Percentiles rank a stretch among this genome's conserved stretches.
These are phyloP conservation scores for Aquatica leii DNA, from an alignment of 2,888 invertebrate species.

Conservation along the genomic window DNA sequence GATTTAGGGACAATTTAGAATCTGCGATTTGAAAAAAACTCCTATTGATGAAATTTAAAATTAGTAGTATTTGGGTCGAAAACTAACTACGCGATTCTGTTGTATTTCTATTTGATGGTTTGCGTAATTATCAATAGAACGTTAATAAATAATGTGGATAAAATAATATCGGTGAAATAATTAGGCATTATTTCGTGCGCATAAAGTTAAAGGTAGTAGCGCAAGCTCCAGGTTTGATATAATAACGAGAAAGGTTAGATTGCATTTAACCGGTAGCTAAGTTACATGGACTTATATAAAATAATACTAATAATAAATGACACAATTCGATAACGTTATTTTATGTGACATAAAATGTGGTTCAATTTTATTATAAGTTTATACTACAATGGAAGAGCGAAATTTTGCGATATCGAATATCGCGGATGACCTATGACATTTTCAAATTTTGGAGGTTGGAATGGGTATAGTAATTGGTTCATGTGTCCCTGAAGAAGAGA, in stretches of 20 bases:
- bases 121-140: conserved; percentile 1
- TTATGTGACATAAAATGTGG: conserved; percentile 1
- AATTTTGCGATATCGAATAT: conserved; percentile 14
- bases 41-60: too few relatives aligned
- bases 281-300: conserved; percentile 3
- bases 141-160: conserved; percentile 11
- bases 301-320: neutral
- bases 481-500: conserved; percentile 74
- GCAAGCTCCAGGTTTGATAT: conserved; percentile 25
- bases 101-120: too few relatives aligned
- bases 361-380: neutral
- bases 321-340: neutral
- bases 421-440: conserved; percentile 55
- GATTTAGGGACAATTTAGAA: too few relatives aligned
- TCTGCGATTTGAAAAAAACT: too few relatives aligned
- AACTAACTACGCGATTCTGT: too few relatives aligned
- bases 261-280: conserved; percentile 23
- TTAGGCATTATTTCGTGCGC: conserved; percentile 26
- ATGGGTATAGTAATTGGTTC: conserved; percentile 80
- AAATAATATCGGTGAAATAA: conserved; percentile 25
- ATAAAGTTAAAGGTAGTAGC: conserved; percentile 18
- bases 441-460: conserved; percentile 44
- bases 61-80: too few relatives aligned
- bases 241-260: conserved; percentile 17
- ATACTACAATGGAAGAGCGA: neutral